These are phyloP conservation scores for Dryobota labecula DNA, from an alignment of 2,888 invertebrate genomes.

Conservation along the genomic window DNA sequence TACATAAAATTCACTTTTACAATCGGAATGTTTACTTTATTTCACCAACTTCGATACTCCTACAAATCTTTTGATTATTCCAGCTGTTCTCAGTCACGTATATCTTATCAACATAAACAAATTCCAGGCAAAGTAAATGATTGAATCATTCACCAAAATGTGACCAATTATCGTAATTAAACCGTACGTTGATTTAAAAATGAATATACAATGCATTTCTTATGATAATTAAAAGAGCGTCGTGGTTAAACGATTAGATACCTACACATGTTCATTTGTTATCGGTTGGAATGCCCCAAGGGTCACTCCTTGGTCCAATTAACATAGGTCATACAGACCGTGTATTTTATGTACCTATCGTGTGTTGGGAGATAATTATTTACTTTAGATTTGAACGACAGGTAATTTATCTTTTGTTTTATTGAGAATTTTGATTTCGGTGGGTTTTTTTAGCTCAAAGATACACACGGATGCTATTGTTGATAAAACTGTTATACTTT, in stretches of 20 bases:
- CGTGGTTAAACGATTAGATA: conserved; percentile 55
- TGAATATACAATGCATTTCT: conserved; percentile 21
- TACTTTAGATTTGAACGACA: conserved; percentile 27
- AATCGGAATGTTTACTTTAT: conserved; percentile 11
- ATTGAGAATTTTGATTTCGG: too few species aligned
- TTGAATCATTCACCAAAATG: conserved; percentile 26
- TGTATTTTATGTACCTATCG: conserved; percentile 47
- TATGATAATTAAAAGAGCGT: conserved; percentile 32
- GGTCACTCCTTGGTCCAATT: conserved; percentile 83
- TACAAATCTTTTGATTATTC: conserved; percentile 19
- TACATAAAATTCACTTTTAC: neutral
- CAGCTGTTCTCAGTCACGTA: conserved; percentile 34
- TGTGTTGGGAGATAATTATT: conserved; percentile 23
- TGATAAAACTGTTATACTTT: conserved; percentile 11
- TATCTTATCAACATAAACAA: conserved; percentile 43
- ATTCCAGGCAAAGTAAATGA: conserved; percentile 15
- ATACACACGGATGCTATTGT: conserved; percentile 17
- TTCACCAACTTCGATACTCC: neutral
- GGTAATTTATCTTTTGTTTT: too few species aligned
- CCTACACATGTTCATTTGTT: conserved; percentile 67
- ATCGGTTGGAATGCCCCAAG: conserved; percentile 69
- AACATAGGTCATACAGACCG: conserved; percentile 73
- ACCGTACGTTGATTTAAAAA: neutral
- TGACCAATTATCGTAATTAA: conserved; percentile 17
- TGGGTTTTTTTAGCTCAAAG: too few species aligned